Base-by-base conservation (phyloP, 2,797 vertebrate genomes). In the Phylloscopus collybita region DNA sequence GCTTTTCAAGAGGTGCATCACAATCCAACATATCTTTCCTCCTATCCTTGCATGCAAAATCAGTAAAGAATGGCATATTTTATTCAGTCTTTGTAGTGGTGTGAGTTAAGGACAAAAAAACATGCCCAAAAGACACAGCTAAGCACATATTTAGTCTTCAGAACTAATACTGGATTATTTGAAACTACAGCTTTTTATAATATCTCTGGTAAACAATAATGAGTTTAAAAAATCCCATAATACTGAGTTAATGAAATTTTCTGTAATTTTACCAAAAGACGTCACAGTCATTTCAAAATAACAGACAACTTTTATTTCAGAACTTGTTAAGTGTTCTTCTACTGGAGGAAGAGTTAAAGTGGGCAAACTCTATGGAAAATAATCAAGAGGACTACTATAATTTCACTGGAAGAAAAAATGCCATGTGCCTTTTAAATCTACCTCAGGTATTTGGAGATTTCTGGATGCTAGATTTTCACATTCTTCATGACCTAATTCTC, bases 41-140 rank as follows among this genome's bases (percentile, higher is more conserved):
- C 5, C 9, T 56, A 13, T 9, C 16, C 17, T 51, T 4, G 0
- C 3, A 8, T 8, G 7, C 1, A 8, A 71, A 29, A 40, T n/a
- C 29, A 62, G 16, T 54, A 57, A n/a, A 8, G 6, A 64, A 25
- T 14, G 2, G 3, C 5, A 54, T 5, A 18, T 38, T 65, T 53
- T 72, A 16, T 79, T 85, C 19, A 18, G 3, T 66, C 6, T 44
- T 78, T 38, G 44, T 7, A 27, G 17, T n/a, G 26, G 17, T 38
- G 10, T 0, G 4, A 57, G 9, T 27, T 88, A 61, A 65, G 40
- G 27, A 38, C 16, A 18, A 1, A 5, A 64, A 91, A 65, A 42
- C 34, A n/a, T 1, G 36, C 5, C 11, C 5, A 10, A 12, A 64
- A 66, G 6, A 14, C 8, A 59, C 49, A 73, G 16, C 2, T 53